Conservation (phyloP, 2,113 vertebrate species). For the Bombycilla garrulus region DNA sequence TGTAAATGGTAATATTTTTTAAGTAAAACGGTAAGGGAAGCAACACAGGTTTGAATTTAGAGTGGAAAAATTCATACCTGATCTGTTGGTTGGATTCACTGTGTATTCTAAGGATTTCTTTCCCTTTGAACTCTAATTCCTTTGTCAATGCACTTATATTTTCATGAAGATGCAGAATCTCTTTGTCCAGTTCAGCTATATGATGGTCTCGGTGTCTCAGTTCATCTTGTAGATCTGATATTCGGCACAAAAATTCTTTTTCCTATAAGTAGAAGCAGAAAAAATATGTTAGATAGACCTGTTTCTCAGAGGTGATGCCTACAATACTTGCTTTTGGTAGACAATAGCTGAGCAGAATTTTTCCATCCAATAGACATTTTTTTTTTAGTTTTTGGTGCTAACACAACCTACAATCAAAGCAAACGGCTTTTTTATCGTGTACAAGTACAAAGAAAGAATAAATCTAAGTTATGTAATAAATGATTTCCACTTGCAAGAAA, state of each 20-base stretch:
- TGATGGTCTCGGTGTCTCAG: slow-evolving; percentile 89
- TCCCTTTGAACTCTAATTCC: slow-evolving; percentile 95
- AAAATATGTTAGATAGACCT: background rate
- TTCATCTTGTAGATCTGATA: slow-evolving; percentile 91
- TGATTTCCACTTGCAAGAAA: background rate
- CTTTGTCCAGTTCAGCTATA: slow-evolving; percentile 91
- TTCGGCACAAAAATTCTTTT: slow-evolving; percentile 85
- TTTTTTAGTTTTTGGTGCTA: background rate
- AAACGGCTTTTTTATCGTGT: background rate
- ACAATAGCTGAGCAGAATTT: background rate
- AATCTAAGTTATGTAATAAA: background rate
- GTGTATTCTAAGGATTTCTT: slow-evolving; percentile 96
- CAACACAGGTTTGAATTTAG: background rate
- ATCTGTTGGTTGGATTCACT: slow-evolving; percentile 98
- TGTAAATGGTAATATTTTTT: background rate
- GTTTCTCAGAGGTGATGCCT: background rate
- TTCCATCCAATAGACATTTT: background rate
- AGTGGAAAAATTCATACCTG: slow-evolving; percentile 76
- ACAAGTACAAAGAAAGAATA: background rate
- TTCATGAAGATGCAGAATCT: slow-evolving; percentile 92
- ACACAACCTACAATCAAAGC: background rate
- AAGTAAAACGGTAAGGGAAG: background rate
- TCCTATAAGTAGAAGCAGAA: slow-evolving; percentile 74
- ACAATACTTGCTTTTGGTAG: background rate
- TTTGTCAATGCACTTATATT: slow-evolving; percentile 94